Evolutionary conservation across 1,140 invertebrate species (phyloP).

Genomic region (Lepidurus arcticus): DNA sequence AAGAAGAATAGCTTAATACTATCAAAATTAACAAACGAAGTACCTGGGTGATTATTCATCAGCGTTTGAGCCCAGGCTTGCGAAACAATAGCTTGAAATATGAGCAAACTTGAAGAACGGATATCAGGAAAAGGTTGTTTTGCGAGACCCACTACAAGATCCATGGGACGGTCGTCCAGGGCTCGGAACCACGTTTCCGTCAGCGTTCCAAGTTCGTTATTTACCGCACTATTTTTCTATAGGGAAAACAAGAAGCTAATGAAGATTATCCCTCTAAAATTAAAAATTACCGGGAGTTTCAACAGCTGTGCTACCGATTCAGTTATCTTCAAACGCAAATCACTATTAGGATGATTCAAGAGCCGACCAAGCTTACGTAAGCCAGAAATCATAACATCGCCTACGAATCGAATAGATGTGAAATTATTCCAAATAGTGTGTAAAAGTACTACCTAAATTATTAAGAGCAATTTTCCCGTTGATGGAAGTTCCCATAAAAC

Average conservation of each 20-base stretch:
- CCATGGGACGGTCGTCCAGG: conserved; percentile 34
- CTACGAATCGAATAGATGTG: not conserved
- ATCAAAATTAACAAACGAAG: too few relatives aligned
- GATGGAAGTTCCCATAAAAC: conserved; percentile 36
- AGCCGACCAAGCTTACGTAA: conserved; percentile 35
- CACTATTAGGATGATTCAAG: conserved; percentile 31
- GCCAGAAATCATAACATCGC: conserved; percentile 23
- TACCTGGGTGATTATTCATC: conserved; percentile 23
- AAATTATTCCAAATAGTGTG: not conserved
- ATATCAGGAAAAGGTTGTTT: conserved; percentile 38
- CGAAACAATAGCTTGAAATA: not conserved
- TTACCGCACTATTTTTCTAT: conserved; percentile 24
- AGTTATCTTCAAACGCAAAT: conserved; percentile 35
- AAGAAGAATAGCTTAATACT: not conserved
- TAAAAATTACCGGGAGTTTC: conserved; percentile 35
- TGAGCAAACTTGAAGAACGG: conserved; percentile 32
- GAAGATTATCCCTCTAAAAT: not conserved
- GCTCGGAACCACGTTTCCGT: conserved; percentile 35
- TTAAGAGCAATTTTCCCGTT: conserved; percentile 36
- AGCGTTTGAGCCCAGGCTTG: conserved; percentile 12
- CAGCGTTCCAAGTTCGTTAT: conserved; percentile 33
- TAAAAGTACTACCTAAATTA: conserved; percentile 18
- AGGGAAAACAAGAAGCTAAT: conserved; percentile 6
- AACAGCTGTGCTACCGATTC: conserved; percentile 37
- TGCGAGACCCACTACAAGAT: conserved; percentile 36